Conservation (phyloP, 2,113 vertebrate species). For the Neolamprologus fasciatus region DNA sequence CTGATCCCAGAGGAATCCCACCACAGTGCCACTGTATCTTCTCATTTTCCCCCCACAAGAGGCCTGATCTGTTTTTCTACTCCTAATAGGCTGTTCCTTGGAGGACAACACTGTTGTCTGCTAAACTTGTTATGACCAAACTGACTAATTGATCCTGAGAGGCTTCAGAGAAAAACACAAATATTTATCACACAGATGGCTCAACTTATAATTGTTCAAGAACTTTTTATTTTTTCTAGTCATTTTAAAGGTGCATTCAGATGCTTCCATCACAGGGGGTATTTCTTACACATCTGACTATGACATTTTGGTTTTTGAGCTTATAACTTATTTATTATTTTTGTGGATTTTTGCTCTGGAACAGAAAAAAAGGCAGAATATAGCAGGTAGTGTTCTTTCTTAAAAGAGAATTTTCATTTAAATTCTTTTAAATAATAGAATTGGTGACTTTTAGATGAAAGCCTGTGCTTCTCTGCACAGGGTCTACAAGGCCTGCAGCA, state of each 20-base stretch:
- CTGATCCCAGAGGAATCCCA: not conserved
- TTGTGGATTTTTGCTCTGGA: not conserved
- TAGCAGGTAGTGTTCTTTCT: not conserved
- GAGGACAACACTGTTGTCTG: not conserved
- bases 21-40: not conserved
- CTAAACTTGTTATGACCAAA: slow-evolving; percentile 1
- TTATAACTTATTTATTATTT: not conserved
- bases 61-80: slow-evolving; percentile 8
- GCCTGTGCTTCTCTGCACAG: not conserved
- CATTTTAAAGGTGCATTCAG: not conserved
- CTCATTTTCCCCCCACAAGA: not conserved
- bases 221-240: not conserved
- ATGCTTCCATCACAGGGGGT: not conserved
- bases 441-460: not conserved
- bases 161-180: not conserved
- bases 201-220: not conserved
- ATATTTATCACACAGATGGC: not conserved
- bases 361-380: not conserved
- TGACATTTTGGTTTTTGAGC: not conserved
- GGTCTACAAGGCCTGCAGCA: not conserved
- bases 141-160: slow-evolving; percentile 48
- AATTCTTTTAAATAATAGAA: not conserved
- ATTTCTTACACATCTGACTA: not conserved
- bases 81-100: not conserved
- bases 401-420: not conserved